A percentile compares a stretch with the other conserved stretches of the same genome.
Conservation (phyloP, 2,113 vertebrate species). For the Hassar affinis region DNA sequence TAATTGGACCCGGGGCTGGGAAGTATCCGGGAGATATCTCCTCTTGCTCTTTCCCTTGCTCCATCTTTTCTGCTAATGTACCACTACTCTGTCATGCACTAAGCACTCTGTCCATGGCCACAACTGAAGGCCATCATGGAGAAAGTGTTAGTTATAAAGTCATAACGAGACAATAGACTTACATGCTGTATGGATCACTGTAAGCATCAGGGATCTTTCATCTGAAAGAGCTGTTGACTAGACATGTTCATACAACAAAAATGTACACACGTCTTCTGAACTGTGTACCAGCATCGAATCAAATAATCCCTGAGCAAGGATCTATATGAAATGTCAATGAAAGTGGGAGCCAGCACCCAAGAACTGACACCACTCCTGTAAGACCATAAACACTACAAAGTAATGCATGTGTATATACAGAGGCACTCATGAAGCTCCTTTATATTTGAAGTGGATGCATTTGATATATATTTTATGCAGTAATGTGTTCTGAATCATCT, state of each 20-base stretch:
- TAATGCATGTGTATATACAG: background rate
- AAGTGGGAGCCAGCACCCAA: slow-evolving; percentile 60
- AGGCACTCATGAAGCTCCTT: background rate
- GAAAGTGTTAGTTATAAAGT: slow-evolving; percentile 70
- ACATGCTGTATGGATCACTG: slow-evolving; percentile 65
- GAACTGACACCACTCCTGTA: background rate
- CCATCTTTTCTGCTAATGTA: slow-evolving; percentile 30
- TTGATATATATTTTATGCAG: background rate
- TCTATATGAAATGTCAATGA: slow-evolving; percentile 72
- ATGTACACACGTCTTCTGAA: background rate
- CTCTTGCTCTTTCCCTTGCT: slow-evolving; percentile 39
- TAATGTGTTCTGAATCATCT: background rate
- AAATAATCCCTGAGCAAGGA: slow-evolving; percentile 61
- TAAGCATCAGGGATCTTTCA: slow-evolving; percentile 2
- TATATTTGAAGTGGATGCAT: too few relatives aligned
- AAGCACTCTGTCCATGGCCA: slow-evolving; percentile 53
- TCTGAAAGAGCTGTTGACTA: background rate
- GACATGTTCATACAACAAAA: background rate
- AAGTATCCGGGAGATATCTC: slow-evolving; percentile 24
- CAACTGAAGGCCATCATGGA: slow-evolving; percentile 70
- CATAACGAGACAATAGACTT: slow-evolving; percentile 70
- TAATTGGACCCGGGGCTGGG: slow-evolving; percentile 34
- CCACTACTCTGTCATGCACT: background rate
- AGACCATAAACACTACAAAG: background rate
- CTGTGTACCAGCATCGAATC: slow-evolving; percentile 55